Base-by-base conservation (phyloP, 2,888 invertebrate genomes). In the Alentia gelatinosa region DNA sequence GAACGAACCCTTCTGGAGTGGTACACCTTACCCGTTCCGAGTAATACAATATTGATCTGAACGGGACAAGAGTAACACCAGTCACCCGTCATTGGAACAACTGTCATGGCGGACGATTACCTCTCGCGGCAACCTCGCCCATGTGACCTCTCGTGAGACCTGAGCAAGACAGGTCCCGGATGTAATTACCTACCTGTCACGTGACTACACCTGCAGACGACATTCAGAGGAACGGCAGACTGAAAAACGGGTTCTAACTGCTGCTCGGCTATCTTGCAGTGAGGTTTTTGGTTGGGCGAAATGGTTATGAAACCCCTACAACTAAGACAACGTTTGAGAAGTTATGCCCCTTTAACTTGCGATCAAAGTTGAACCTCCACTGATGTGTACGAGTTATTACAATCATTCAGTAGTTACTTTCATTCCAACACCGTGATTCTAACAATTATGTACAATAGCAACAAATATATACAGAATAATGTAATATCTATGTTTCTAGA, bases 121-220 rank as follows among this genome's bases (percentile, higher is more conserved):
- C 79, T 79, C 79, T 79, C 79, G 39, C 39, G 79, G 79, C 79
- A 39, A 39, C 19, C 39, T 79, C 79, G 23, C 39, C 39, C 79
- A 79, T 39, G 79, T 79, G 79, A 79, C 79, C 79, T 79, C 37
- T n/a, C 37, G 79, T 19, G 79, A 79, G 79, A 79, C 79, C 79
- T 79, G 79, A 19, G 79, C 37, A 39, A 79, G 79, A 79, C 79
- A 79, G 79, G 37, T 9, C 79, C 79, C 79, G 79, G 79, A 79
- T 79, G 79, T 79, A 79, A 79, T 79, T 79, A 79, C 79, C 79
- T 79, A 79, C 79, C 79, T 79, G 79, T 79, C 79, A 79, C 79
- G 79, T 79, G 79, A 79, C 79, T 79, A 39, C 79, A 79, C 79
- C 79, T 79, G 79, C 79, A 7, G 79, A 79, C 19, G 79, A 79